These are phyloP conservation scores for Drosophila orosa DNA, from an alignment of 1,140 invertebrate species.

Conservation along the genomic window DNA sequence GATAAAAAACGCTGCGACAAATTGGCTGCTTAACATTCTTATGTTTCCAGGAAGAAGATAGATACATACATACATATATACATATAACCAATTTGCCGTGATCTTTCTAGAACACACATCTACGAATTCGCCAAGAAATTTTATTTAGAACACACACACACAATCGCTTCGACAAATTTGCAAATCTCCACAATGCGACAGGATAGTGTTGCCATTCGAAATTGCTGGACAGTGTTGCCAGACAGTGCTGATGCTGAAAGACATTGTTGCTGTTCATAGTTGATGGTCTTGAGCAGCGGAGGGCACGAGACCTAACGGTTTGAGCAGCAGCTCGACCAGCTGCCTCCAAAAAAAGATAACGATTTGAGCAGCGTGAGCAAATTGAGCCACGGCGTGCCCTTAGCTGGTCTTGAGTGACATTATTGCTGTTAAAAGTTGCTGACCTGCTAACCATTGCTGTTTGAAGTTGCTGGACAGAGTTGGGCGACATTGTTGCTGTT, in stretches of 20 bases:
- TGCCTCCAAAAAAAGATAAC: no score
- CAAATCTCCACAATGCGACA: neutral
- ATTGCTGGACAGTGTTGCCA: slow-evolving; percentile 2
- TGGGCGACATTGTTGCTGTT: neutral
- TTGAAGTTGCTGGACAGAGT: neutral
- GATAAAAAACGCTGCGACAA: no score
- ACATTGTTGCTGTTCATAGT: neutral
- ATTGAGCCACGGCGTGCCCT: no score
- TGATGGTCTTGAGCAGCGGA: no score
- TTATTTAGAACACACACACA: neutral
- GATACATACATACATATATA: neutral
- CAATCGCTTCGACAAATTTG: slow-evolving; percentile 1
- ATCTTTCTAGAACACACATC: neutral
- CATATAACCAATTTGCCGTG: neutral
- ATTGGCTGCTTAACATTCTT: neutral
- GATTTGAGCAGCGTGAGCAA: no score
- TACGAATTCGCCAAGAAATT: neutral
- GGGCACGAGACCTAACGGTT: no score
- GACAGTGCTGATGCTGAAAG: neutral
- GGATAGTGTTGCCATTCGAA: slow-evolving; percentile 1
- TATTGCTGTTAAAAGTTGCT: neutral
- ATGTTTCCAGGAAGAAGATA: neutral
- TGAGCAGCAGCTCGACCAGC: no score
- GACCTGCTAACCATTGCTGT: no score
- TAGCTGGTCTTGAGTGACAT: no score